Evolutionary conservation across 1,140 invertebrate species (phyloP).

Genomic region (Drosophila kanapiae): DNA sequence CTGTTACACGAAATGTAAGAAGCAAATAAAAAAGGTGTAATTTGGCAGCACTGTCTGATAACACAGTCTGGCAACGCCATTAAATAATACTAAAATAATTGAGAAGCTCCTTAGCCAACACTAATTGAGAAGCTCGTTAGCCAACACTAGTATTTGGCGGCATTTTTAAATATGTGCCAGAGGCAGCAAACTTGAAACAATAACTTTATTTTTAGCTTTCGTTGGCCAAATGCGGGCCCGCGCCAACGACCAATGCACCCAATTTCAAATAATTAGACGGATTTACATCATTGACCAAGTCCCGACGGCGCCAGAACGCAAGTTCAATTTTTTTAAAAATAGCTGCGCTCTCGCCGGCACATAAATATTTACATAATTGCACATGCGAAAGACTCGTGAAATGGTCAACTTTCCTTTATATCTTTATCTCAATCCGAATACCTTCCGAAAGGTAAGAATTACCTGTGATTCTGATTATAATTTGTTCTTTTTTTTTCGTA

Average conservation of each 20-base stretch:
- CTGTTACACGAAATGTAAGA: no score
- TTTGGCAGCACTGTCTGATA: no score
- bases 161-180: conserved; percentile 1
- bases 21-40: no score
- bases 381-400: conserved; percentile 51
- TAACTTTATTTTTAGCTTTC: conserved; percentile 23
- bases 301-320: conserved; percentile 42
- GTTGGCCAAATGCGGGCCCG: neutral
- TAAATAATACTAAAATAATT: no score
- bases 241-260: conserved; percentile 6
- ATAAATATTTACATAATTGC: conserved; percentile 58
- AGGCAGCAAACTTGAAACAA: neutral
- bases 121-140: neutral
- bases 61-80: no score
- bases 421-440: neutral
- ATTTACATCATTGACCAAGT: conserved; percentile 55
- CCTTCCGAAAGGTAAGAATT: neutral
- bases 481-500: conserved; percentile 29
- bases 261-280: conserved; percentile 38
- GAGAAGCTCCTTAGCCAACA: no score
- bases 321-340: conserved; percentile 54
- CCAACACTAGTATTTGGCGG: conserved; percentile 20
- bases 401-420: conserved; percentile 18
- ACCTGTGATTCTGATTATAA: no score
- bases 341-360: conserved; percentile 20